Base-by-base conservation (phyloP, 2,888 invertebrate species). In the Idaea biselata region DNA sequence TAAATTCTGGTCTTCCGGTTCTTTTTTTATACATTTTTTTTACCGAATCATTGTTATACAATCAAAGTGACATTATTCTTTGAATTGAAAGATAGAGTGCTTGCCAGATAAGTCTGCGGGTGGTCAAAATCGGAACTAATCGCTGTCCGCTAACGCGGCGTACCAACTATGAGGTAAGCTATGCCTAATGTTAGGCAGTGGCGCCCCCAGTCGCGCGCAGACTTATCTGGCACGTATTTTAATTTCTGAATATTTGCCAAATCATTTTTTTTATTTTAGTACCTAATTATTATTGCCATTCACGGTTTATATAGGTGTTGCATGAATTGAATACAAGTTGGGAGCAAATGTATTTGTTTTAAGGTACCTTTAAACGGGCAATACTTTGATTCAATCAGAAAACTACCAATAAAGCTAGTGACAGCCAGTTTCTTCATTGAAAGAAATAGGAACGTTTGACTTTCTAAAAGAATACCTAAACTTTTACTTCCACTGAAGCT, bases 201-300 rank as follows among this genome's bases (percentile, higher is more conserved):
- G n/a, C n/a, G n/a, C n/a, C n/a, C n/a, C n/a, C n/a, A n/a, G n/a
- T n/a, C n/a, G n/a, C n/a, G n/a, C n/a, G n/a, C n/a, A n/a, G n/a
- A n/a, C n/a, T n/a, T n/a, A n/a, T n/a, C n/a, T n/a, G n/a, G n/a
- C n/a, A n/a, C n/a, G n/a, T n/a, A n/a, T n/a, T n/a, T n/a, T n/a
- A 59, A 63, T 68, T 65, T 67, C 58, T 62, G 60, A 70, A 71
- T 67, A 65, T 62, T 72, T 72, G 68, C 71, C 71, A 71, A 71
- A 71, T 68, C 64, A 61, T 61, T 68, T 68, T 68, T 62, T 67
- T 68, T 65, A 55, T 63, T 63, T 73, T 71, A 74, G 72, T 72
- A 73, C 74, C 77, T 67, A 72, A 75, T 75, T 73, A 73, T 73
- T 73, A 80, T 83, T 82, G 83, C 82, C 82, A 83, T 82, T 80